phyloP scores from a whole-genome alignment of 2,797 vertebrate species.

The Pseudochaenichthys georgianus region DNA sequence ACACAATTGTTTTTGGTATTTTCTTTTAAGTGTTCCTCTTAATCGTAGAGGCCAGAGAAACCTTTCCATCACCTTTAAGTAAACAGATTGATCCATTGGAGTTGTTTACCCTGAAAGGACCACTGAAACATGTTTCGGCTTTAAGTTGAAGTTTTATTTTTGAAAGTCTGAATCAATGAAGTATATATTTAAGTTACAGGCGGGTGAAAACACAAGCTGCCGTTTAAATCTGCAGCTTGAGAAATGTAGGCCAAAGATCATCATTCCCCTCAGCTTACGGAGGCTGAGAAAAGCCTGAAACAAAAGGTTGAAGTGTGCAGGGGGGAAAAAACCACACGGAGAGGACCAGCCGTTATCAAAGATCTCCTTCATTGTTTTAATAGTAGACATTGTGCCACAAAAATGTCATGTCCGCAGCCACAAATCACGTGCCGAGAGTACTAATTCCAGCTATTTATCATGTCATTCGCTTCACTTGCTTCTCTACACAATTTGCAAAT shows the following conservation, averaged over 20 bases:
- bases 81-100: too few relatives aligned
- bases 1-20: too few relatives aligned
- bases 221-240: conserved; percentile 14
- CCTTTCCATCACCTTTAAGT: too few relatives aligned
- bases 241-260: conserved; percentile 50
- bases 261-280: conserved; percentile 46
- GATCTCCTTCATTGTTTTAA: conserved; percentile 94
- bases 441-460: conserved; percentile 88
- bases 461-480: conserved; percentile 82
- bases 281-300: not conserved
- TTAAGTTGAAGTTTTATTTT: too few relatives aligned
- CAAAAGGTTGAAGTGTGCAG: not conserved
- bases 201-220: not conserved
- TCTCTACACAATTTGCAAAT: conserved; percentile 92
- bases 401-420: conserved; percentile 94
- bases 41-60: too few relatives aligned
- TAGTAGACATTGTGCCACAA: conserved; percentile 94
- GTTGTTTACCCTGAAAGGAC: too few relatives aligned
- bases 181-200: too few relatives aligned
- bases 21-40: too few relatives aligned
- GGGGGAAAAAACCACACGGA: conserved; percentile 10
- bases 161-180: too few relatives aligned
- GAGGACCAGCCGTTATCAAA: conserved; percentile 93
- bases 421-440: conserved; percentile 91
- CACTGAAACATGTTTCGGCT: too few relatives aligned